Evolutionary conservation across 37 sponge, comb jelly and placozoan species (phyloP).

Genomic region (Sycon ciliatum): DNA sequence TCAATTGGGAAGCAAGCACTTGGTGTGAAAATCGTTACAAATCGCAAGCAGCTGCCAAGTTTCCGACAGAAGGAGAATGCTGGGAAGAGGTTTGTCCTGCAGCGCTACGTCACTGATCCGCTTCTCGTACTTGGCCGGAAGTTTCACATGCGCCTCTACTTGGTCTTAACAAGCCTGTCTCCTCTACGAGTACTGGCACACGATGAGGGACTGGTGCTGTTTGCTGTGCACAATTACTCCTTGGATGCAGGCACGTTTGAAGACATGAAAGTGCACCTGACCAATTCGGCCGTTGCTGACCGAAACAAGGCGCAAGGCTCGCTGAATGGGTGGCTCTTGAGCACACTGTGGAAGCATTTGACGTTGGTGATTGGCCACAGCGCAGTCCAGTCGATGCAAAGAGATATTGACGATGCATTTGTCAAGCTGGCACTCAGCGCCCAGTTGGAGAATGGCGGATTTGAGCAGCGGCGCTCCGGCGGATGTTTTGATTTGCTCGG

Average conservation of each 20-base stretch:
- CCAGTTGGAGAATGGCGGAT: conserved; percentile 48
- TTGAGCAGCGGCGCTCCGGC: conserved; percentile 41
- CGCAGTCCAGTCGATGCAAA: conserved; percentile 39
- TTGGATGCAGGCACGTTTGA: conserved; percentile 16
- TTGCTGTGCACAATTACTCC: conserved; percentile 64
- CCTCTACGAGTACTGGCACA: conserved; percentile 65
- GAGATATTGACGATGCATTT: conserved; percentile 43
- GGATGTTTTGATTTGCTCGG: conserved; percentile 84
- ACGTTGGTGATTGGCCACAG: conserved; percentile 18
- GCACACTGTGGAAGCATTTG: conserved; percentile 49
- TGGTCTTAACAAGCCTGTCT: conserved; percentile 59
- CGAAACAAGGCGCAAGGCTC: conserved; percentile 38
- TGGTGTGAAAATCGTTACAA: conserved; percentile 47
- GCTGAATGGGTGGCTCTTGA: conserved; percentile 61
- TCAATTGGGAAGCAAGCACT: conserved; percentile 67
- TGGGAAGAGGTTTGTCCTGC: conserved; percentile 32
- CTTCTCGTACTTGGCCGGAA: conserved; percentile 57
- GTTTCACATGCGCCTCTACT: conserved; percentile 72
- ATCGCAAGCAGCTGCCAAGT: conserved; percentile 33
- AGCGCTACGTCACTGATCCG: conserved; percentile 62
- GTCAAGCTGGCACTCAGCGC: conserved; percentile 62
- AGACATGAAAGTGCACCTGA: conserved; percentile 53
- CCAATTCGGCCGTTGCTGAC: conserved; percentile 85
- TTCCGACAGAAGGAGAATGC: conserved; percentile 25
- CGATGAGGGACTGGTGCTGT: conserved; percentile 74